phyloP scores from a whole-genome alignment of 2,797 vertebrate species.

The Selene dorsalis region DNA sequence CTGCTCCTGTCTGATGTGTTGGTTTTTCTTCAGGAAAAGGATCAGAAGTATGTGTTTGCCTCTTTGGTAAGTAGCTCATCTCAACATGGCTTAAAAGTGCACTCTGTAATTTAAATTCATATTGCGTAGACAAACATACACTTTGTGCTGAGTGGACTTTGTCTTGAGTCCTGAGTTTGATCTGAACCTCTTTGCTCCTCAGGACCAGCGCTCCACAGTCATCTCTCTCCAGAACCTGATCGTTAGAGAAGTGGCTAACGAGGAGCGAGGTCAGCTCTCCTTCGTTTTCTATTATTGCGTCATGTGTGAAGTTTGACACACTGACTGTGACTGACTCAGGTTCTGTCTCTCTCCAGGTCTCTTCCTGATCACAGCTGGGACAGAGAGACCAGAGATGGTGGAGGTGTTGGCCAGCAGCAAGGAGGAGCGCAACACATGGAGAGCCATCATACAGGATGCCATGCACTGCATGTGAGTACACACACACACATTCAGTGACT shows the following conservation, averaged over 20 bases:
- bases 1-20: constrained; percentile 92
- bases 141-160: neutral
- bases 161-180: neutral
- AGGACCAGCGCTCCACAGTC: constrained; percentile 95
- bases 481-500: no score
- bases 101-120: no score
- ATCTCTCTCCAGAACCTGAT: constrained; percentile 94
- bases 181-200: constrained; percentile 14
- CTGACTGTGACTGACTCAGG: neutral
- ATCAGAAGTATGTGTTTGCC: constrained; percentile 94
- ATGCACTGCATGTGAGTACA: constrained; percentile 88
- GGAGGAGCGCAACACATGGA: constrained; percentile 93
- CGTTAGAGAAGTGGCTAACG: constrained; percentile 92
- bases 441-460: constrained; percentile 89
- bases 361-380: constrained; percentile 92
- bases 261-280: constrained; percentile 87
- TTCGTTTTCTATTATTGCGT: neutral
- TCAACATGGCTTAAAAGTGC: neutral
- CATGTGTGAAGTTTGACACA: neutral
- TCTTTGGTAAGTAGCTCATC: constrained; percentile 86
- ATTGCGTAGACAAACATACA: no score
- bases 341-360: constrained; percentile 69
- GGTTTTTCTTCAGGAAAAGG: constrained; percentile 95
- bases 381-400: constrained; percentile 91
- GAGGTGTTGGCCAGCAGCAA: constrained; percentile 92